Evolutionary conservation across 2,888 invertebrate species (phyloP).

Genomic region (Octonoba sinensis): DNA sequence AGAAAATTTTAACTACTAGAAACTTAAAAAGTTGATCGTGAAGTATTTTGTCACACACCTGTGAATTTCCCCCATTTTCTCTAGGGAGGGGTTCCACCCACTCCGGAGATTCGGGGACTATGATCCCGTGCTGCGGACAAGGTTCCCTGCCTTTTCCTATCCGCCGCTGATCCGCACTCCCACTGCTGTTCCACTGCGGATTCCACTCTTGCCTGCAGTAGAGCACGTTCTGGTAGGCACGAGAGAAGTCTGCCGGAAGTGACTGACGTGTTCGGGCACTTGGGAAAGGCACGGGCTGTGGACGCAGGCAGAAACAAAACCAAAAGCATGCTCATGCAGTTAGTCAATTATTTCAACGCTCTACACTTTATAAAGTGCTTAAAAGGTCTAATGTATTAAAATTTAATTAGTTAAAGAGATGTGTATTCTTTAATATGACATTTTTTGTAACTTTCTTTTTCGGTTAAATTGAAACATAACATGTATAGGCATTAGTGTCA

Average conservation of each 20-base stretch:
- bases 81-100: constrained; percentile 37
- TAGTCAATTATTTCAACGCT: background rate
- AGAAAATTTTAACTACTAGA: too few relatives aligned
- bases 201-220: constrained; percentile 51
- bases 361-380: too few relatives aligned
- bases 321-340: constrained; percentile 8
- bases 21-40: too few relatives aligned
- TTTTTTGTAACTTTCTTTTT: too few relatives aligned
- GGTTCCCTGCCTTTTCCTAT: constrained; percentile 30
- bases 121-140: constrained; percentile 53
- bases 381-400: too few relatives aligned
- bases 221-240: constrained; percentile 59
- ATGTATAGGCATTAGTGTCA: too few relatives aligned
- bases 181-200: constrained; percentile 26
- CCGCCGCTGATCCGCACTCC: constrained; percentile 29
- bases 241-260: constrained; percentile 58
- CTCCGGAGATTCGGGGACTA: constrained; percentile 42
- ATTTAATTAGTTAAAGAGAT: too few relatives aligned
- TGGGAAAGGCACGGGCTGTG: constrained; percentile 55
- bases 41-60: constrained; percentile 20
- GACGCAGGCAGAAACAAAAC: background rate
- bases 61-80: constrained; percentile 50
- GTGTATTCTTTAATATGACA: too few relatives aligned
- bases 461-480: too few relatives aligned
- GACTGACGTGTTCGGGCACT: constrained; percentile 58